phyloP scores from a whole-genome alignment of 2,113 vertebrate species.

The Haliaeetus leucogaster region DNA sequence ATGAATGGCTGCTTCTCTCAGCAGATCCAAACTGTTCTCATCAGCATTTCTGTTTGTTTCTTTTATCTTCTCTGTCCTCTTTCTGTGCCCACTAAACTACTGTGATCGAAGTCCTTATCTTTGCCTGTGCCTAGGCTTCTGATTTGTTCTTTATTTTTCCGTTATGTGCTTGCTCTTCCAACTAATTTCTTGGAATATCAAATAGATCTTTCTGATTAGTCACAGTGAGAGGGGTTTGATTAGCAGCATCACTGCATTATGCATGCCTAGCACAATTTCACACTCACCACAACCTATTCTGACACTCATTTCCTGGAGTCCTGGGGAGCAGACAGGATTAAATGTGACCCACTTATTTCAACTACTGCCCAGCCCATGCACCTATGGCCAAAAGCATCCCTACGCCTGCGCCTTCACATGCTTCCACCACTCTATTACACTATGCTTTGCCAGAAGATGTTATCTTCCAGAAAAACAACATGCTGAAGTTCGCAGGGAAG shows the following conservation, averaged over 20 bases:
- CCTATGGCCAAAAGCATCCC: not conserved
- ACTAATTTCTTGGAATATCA: not conserved
- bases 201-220: not conserved
- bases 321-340: not conserved
- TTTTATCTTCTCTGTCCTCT: not conserved
- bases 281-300: not conserved
- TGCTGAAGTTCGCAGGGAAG: not conserved
- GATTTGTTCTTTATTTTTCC: not conserved
- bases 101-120: not conserved
- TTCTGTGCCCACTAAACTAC: not conserved
- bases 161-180: not conserved
- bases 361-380: not conserved
- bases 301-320: not conserved
- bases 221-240: not conserved
- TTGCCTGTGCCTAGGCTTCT: not conserved
- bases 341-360: not conserved
- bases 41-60: not conserved
- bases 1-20: not conserved
- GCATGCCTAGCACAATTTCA: not conserved
- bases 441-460: not conserved
- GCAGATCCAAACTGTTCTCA: not conserved
- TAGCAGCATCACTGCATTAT: not conserved
- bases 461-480: not conserved
- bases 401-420: rapidly evolving
- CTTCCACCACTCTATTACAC: not conserved